A percentile compares a stretch with the other conserved stretches of the same genome.
phyloP scores from a whole-genome alignment of 1,140 invertebrate species.

The Ganaspis sp. region DNA sequence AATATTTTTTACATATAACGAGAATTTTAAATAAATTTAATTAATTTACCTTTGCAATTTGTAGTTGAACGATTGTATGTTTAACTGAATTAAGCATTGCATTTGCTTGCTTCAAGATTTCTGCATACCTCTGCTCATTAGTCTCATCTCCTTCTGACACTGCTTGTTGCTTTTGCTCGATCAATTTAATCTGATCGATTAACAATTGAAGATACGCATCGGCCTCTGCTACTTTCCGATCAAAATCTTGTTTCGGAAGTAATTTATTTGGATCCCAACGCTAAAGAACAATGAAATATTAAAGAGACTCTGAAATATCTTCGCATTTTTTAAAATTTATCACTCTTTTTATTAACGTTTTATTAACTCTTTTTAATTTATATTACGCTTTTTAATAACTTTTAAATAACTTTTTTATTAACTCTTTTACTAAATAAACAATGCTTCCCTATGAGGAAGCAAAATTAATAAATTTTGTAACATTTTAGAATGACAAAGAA shows the following conservation, averaged over 20 bases:
- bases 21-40: slow-evolving; percentile 8
- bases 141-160: slow-evolving; percentile 63
- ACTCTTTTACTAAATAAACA: too few relatives aligned
- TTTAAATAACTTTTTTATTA: too few relatives aligned
- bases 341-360: too few relatives aligned
- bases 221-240: slow-evolving; percentile 94
- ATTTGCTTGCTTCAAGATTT: slow-evolving; percentile 70
- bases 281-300: slow-evolving; percentile 57
- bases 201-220: slow-evolving; percentile 97
- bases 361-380: too few relatives aligned
- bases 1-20: slow-evolving; percentile 10
- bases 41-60: slow-evolving; percentile 93
- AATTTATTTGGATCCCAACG: slow-evolving; percentile 79
- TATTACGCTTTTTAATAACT: too few relatives aligned
- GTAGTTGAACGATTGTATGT: slow-evolving; percentile 96
- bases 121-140: slow-evolving; percentile 64
- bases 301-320: too few relatives aligned
- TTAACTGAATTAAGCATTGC: slow-evolving; percentile 84
- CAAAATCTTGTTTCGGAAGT: slow-evolving; percentile 86
- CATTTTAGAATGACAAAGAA: too few relatives aligned
- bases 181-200: slow-evolving; percentile 93
- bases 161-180: slow-evolving; percentile 63
- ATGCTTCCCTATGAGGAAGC: too few relatives aligned
- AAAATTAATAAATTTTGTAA: too few relatives aligned
- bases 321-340: too few relatives aligned